phyloP scores from a whole-genome alignment of 2,888 invertebrate species.

The Amphimallon solstitiale region DNA sequence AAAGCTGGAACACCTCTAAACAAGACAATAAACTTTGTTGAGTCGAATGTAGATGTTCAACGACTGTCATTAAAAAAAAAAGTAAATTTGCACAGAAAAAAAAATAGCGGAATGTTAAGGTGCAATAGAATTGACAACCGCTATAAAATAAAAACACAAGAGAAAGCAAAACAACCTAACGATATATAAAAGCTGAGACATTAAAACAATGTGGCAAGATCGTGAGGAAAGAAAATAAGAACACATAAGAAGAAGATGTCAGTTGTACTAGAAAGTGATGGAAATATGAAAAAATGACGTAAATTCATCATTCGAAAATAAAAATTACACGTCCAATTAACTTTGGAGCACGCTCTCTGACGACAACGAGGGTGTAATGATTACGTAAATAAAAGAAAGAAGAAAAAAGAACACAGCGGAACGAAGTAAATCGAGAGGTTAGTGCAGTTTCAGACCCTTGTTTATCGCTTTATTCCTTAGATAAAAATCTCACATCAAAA shows the following conservation, averaged over 20 bases:
- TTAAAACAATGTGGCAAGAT: background rate
- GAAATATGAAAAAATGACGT: background rate
- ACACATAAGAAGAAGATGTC: too few relatives aligned
- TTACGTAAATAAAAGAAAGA: conserved; percentile 9
- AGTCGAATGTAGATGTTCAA: conserved; percentile 12
- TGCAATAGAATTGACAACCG: conserved; percentile 20
- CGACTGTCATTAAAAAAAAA: conserved; percentile 27
- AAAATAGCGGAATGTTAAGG: conserved; percentile 3
- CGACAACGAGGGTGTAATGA: background rate
- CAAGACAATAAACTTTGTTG: conserved; percentile 23
- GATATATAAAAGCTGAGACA: background rate
- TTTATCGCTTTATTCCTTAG: conserved; percentile 45
- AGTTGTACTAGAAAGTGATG: too few relatives aligned
- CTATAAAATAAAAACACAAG: conserved; percentile 10
- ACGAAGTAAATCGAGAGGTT: background rate
- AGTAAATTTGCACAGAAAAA: background rate
- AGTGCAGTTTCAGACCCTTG: conserved; percentile 34
- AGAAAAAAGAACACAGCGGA: conserved; percentile 34
- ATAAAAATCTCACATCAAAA: conserved; percentile 50
- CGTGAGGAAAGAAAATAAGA: too few relatives aligned
- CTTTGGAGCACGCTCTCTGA: background rate
- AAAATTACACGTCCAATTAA: conserved; percentile 26
- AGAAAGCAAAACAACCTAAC: background rate
- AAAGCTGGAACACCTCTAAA: conserved; percentile 33
- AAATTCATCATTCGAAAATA: conserved; percentile 19